Evolutionary conservation across 92 coral and sea anemone genomes (phyloP), one percentile per base, ranked within the genome.

Genomic region (Metridium senile): DNA sequence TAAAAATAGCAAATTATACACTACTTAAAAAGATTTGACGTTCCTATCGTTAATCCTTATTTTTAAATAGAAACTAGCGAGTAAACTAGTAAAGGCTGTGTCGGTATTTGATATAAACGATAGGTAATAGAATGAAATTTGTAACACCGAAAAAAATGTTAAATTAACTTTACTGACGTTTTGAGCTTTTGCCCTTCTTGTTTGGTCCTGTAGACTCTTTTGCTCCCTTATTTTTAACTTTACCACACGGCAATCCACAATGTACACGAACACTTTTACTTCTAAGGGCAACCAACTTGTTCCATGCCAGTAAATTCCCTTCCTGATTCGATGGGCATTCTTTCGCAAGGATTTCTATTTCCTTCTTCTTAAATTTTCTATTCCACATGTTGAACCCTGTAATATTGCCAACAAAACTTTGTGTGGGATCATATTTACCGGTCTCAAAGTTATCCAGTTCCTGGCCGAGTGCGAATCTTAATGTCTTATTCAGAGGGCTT

Each of bases 341-440:
- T 20, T 11, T 34, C 21, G 72, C 53, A 43, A 68, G 72, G 1
- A 10, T 13, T 34, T 13, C 20, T 34, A 68, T 68, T 20, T 68
- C 72, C 0, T 68, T 9, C 11, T 19, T 9, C 22, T 53, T 1
- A 9, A 43, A 21, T 1, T 10, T 26, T 68, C 33, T 68, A 28
- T 68, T 46, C 72, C 72, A 68, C 53, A 68, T 45, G 22, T 68
- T 68, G 29, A 68, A 39, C 10, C 54, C 39, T 20, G 72, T 68
- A 1, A 68, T 20, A 46, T 68, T 68, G 26, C 72, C 72, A 20
- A 30, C 51, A 29, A 68, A 68, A 19, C 54, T 34, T 26, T 68
- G 54, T 26, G 26, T 29, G 1, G 3, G 17, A 21, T 39, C 30
- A 19, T 68, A 68, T 7, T 6, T 9, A 2, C 72, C 72, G 0